phyloP scores from a whole-genome alignment of 2,888 invertebrate species.

The Pycnomerus fuliginosus region DNA sequence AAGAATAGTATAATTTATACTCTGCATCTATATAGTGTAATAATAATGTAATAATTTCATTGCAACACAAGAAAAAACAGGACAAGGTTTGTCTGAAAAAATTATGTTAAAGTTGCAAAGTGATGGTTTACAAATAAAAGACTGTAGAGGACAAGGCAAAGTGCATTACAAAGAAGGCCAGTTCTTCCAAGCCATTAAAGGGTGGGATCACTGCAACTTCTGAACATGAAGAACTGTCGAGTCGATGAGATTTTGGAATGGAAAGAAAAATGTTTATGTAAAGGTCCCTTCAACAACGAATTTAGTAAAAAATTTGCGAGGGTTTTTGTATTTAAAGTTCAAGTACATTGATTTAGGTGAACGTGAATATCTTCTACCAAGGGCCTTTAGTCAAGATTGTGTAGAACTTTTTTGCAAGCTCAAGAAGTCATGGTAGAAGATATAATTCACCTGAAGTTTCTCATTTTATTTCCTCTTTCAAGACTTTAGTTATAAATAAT shows the following conservation, averaged over 20 bases:
- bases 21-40: too few species aligned
- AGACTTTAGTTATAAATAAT: not conserved
- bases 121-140: too few species aligned
- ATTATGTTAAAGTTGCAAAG: too few species aligned
- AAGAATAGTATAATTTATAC: too few species aligned
- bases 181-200: not conserved
- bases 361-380: not conserved
- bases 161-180: not conserved
- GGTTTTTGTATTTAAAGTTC: not conserved
- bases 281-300: not conserved
- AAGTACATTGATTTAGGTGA: not conserved
- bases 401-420: too few species aligned
- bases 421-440: not conserved
- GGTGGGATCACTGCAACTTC: not conserved
- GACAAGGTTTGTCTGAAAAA: too few species aligned
- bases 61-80: too few species aligned
- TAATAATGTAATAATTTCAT: too few species aligned
- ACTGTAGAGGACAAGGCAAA: too few species aligned
- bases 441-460: not conserved
- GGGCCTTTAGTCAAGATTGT: not conserved
- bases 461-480: not conserved
- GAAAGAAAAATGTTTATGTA: not conserved
- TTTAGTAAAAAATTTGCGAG: not conserved
- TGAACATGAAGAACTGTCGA: not conserved
- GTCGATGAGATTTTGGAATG: not conserved